Base-by-base conservation (phyloP, 2,797 vertebrate genomes). In the Podargus strigoides region DNA sequence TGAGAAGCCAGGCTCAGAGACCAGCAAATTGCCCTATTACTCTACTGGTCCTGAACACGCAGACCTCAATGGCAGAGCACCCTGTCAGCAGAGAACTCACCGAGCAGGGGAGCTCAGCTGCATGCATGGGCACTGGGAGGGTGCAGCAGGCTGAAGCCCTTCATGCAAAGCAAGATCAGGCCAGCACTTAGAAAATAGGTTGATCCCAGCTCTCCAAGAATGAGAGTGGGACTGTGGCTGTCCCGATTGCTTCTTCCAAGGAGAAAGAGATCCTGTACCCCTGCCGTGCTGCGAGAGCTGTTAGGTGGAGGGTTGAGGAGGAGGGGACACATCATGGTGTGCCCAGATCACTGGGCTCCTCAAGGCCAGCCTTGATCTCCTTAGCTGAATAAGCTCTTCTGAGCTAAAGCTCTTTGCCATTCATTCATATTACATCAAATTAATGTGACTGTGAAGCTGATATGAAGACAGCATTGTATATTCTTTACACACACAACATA, bases 271-370 rank as follows among this genome's bases (percentile, higher is more conserved):
- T 49, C 22, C 15, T 28, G 22, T 42, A 34, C 55, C 28, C 14
- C 14, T 58, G 12, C 16, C 37, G 36, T 0, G 0, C 37, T 60
- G 23, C 0, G 2, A 47, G 21, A 66, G n/a, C 28, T 8, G 1
- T 46, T 36, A 20, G 32, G 20, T 66, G 17, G 32, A 83, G 26
- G 26, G 9, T 5, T 63, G 18, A 55, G 13, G 10, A 7, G 12
- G 2, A n/a, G 2, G 6, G 14, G 0, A 10, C 4, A 0, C 5
- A 1, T 67, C 22, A 22, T 16, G 8, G 17, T 44, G 14, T 36
- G 23, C 21, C 14, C 30, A 50, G 22, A 17, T 41, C 66, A 30
- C 11, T 26, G 34, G 10, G 8, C 14, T 81, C 4, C 46, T 70
- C 30, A 30, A 56, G 52, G 42, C 46, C 36, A 52, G 46, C 47